phyloP scores from a whole-genome alignment of 2,888 invertebrate genomes.

The Meliscaeva auricollis region DNA sequence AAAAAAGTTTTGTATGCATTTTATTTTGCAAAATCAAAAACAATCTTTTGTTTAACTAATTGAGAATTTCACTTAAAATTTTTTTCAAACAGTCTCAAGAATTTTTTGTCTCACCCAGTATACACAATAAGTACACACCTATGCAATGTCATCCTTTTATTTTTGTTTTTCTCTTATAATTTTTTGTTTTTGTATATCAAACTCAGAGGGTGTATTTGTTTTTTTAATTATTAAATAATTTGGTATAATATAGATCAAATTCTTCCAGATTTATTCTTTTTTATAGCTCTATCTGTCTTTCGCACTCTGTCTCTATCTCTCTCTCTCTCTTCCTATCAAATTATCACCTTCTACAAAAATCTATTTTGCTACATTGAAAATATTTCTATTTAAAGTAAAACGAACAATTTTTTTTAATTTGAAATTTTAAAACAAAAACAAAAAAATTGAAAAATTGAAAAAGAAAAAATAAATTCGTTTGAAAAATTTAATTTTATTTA shows the following conservation, averaged over 20 bases:
- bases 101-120: constrained; percentile 66
- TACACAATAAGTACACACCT: constrained; percentile 62
- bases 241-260: background rate
- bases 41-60: constrained; percentile 20
- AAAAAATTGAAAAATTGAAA: constrained; percentile 8
- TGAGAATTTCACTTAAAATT: constrained; percentile 54
- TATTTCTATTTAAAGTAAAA: constrained; percentile 25
- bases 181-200: background rate
- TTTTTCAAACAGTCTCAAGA: constrained; percentile 66
- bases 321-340: background rate
- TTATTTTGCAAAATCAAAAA: constrained; percentile 31
- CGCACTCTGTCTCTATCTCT: background rate
- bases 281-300: constrained; percentile 2
- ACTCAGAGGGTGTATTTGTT: background rate
- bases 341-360: background rate
- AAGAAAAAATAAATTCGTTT: constrained; percentile 34
- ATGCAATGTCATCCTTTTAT: constrained; percentile 36
- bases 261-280: constrained; percentile 3
- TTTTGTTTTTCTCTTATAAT: constrained; percentile 23
- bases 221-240: background rate
- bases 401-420: constrained; percentile 12
- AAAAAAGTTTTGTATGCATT: constrained; percentile 24
- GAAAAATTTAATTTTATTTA: constrained; percentile 34
- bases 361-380: constrained; percentile 41
- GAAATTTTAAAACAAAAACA: constrained; percentile 2